phyloP scores from a whole-genome alignment of 2,797 vertebrate species.

The Rhodeus uyekii region DNA sequence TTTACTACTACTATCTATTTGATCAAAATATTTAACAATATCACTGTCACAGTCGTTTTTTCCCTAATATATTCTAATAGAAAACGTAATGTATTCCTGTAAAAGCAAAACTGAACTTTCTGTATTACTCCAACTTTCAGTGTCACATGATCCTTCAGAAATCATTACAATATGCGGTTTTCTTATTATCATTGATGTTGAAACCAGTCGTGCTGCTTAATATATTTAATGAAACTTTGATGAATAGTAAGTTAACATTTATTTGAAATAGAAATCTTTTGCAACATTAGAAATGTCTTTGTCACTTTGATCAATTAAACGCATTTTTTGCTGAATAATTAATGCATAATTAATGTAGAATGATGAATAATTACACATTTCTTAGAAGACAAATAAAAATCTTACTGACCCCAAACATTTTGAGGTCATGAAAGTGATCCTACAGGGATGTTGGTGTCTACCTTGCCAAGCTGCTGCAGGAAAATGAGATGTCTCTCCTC shows the following conservation, averaged over 20 bases:
- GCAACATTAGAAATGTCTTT: not conserved
- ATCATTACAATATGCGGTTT: not conserved
- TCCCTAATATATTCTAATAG: not conserved
- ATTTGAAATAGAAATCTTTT: not conserved
- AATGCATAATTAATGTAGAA: too few relatives aligned
- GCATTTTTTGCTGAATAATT: not conserved
- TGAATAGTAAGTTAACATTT: not conserved
- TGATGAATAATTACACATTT: too few relatives aligned
- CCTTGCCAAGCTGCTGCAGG: conserved; percentile 96
- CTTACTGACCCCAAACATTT: not conserved
- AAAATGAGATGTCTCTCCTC: conserved; percentile 97
- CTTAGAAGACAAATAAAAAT: not conserved
- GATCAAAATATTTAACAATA: too few relatives aligned
- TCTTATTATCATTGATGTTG: not conserved
- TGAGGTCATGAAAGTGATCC: too few relatives aligned
- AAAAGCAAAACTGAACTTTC: not conserved
- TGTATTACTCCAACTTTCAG: not conserved
- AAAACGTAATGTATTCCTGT: not conserved
- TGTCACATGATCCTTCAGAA: not conserved
- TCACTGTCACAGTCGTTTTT: too few relatives aligned
- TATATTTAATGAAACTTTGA: not conserved
- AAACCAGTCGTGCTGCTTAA: too few relatives aligned
- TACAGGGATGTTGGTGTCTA: conserved; percentile 57
- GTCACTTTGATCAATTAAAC: not conserved
- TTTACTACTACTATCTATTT: too few relatives aligned